Percentiles rank a stretch among this genome's conserved stretches.
Conservation (phyloP, 2,888 invertebrate species). For the Cerceris rybyensis region DNA sequence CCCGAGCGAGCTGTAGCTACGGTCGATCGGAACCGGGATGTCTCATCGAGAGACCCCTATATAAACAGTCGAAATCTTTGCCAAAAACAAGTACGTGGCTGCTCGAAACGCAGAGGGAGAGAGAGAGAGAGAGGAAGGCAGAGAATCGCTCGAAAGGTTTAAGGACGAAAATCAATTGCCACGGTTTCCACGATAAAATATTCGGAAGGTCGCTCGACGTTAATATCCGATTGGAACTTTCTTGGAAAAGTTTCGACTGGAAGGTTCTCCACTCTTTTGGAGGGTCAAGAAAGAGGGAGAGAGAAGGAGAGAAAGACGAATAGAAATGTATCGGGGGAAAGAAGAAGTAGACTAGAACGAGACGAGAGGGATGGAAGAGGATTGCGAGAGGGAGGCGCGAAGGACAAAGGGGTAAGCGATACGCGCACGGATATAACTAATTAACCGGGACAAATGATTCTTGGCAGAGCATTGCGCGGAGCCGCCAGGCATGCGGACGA, state of each 20-base stretch:
- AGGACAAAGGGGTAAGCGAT: not conserved
- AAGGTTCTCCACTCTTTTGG: too few relatives aligned
- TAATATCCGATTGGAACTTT: constrained; percentile 36
- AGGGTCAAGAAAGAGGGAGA: too few relatives aligned
- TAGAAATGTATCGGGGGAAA: not conserved
- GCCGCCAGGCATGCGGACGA: constrained; percentile 60
- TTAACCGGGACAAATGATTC: constrained; percentile 66
- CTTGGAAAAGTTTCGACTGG: constrained; percentile 19
- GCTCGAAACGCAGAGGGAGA: not conserved
- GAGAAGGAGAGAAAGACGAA: too few relatives aligned
- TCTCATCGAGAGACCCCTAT: not conserved
- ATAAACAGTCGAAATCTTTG: not conserved
- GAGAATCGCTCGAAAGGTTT: not conserved
- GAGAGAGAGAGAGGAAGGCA: not conserved
- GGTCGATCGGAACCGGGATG: not conserved
- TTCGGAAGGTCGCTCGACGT: constrained; percentile 32
- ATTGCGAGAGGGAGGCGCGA: constrained; percentile 1
- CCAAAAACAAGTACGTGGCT: not conserved
- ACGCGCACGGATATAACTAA: constrained; percentile 62
- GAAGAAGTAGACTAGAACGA: not conserved
- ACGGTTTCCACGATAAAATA: constrained; percentile 19
- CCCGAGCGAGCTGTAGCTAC: not conserved
- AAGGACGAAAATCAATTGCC: constrained; percentile 21
- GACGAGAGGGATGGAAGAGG: not conserved
- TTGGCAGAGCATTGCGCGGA: constrained; percentile 65